These are phyloP conservation scores for Brachycybe producta DNA, from an alignment of 2,888 invertebrate genomes.

Conservation along the genomic window DNA sequence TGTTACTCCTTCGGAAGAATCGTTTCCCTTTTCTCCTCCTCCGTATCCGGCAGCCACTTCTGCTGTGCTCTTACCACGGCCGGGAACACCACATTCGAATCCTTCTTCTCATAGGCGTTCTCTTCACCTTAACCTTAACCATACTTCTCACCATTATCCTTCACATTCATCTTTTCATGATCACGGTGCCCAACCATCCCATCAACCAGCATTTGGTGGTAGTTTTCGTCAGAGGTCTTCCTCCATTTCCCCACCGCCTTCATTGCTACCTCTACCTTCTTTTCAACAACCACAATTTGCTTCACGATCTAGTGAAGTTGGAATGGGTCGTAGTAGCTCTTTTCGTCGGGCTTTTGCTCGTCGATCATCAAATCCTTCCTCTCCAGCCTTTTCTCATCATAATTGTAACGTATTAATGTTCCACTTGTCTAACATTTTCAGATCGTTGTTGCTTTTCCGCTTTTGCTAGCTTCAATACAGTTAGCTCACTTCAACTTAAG, in stretches of 20 bases:
- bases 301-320: constrained; percentile 18
- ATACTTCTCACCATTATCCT: constrained; percentile 12
- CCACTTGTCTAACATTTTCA: neutral
- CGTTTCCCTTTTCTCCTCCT: constrained; percentile 72
- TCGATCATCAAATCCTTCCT: constrained; percentile 55
- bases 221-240: constrained; percentile 4
- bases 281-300: constrained; percentile 19
- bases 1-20: constrained; percentile 46
- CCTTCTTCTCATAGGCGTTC: constrained; percentile 17
- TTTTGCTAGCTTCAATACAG: neutral
- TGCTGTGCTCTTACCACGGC: constrained; percentile 19
- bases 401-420: constrained; percentile 56
- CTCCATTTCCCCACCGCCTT: constrained; percentile 35
- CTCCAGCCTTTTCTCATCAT: constrained; percentile 73
- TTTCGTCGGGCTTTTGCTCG: constrained; percentile 18
- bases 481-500: neutral
- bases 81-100: constrained; percentile 19
- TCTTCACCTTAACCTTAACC: constrained; percentile 15
- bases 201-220: neutral
- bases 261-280: constrained; percentile 39
- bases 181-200: too few species aligned
- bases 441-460: constrained; percentile 3
- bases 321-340: constrained; percentile 14
- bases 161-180: constrained; percentile 7
- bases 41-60: constrained; percentile 44